Base-by-base conservation (phyloP, 1,140 invertebrate species). In the Drosophila nigromelanica region DNA sequence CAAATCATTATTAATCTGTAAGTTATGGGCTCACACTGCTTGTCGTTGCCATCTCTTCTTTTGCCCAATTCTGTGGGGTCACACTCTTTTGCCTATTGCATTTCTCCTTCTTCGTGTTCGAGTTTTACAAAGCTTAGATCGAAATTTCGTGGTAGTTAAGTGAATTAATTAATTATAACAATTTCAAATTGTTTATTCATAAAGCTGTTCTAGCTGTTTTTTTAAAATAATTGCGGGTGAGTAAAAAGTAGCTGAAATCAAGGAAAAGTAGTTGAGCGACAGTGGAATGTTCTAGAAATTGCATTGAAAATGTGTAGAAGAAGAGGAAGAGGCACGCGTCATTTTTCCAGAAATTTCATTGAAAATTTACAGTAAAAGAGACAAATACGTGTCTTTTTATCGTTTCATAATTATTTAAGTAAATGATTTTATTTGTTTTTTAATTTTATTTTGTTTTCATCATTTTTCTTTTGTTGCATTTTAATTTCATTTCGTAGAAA, bases 401-500 rank as follows among this genome's bases (percentile, higher is more conserved):
- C 24, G 15, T 59, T 71, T 12, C 60, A 71, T 73, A 50, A 43
- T 71, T 33, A 50, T 52, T 76, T 74, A 37, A 63, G 47, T 73
- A 30, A 37, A 56, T 56, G 71, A 60, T 60, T 54, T 40, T 18
- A 30, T 47, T 73, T n/a, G 11, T 39, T 56, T 59, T 30, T 43
- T 55, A 50, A 35, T 48, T 55, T 27, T 55, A 0, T 37, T 61
- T 60, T 60, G 8, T 35, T 8, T 35, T 35, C 3, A 35, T 8
- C 0, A 35, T 35, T 35, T 39, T 24, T 59, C 39, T 71, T 59
- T 35, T 33, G 39, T 60, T 74, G 51, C 55, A n/a, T 60, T 71
- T 60, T 62, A 6, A 33, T 70, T 61, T 47, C n/a, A 58, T 73
- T 64, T 67, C 69, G 52, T 91, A 91, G 90, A 61, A 91, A 91